phyloP scores from a whole-genome alignment of 2,888 invertebrate genomes.

The Eilema sororculum region DNA sequence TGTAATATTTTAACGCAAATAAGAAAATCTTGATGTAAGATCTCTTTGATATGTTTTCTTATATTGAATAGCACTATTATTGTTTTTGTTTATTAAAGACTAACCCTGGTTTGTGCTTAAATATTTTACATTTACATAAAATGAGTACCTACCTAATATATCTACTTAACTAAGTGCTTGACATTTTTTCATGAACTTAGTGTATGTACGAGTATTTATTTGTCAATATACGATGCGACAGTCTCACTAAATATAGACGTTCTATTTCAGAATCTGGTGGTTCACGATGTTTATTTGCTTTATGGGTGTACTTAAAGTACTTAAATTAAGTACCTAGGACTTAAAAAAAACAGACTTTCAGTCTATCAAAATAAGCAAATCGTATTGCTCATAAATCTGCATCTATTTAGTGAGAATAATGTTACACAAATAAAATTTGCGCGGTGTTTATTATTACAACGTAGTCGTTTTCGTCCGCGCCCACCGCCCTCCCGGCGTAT shows the following conservation, averaged over 20 bases:
- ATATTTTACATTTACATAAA: background rate
- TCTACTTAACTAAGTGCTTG: background rate
- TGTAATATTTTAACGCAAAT: slow-evolving; percentile 27
- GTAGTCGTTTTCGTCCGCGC: slow-evolving; percentile 15
- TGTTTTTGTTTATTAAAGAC: background rate
- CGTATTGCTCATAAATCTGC: slow-evolving; percentile 10
- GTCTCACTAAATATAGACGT: too few relatives aligned
- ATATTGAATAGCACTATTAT: background rate
- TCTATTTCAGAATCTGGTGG: background rate
- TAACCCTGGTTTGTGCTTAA: background rate
- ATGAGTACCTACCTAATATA: too few relatives aligned
- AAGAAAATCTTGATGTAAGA: slow-evolving; percentile 11
- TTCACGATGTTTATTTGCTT: background rate
- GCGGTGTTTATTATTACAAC: slow-evolving; percentile 24
- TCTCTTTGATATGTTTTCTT: slow-evolving; percentile 10
- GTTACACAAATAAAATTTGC: slow-evolving; percentile 17
- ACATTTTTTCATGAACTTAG: too few relatives aligned
- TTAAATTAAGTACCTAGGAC: background rate
- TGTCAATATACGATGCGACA: too few relatives aligned
- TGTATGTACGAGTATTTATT: too few relatives aligned
- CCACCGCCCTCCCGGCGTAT: slow-evolving; percentile 53
- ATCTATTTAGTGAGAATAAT: slow-evolving; percentile 22
- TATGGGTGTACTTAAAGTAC: background rate
- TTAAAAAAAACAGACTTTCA: background rate
- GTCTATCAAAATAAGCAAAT: slow-evolving; percentile 5